Evolutionary conservation across 2,797 vertebrate species (phyloP).

Genomic region (Sparus aurata): DNA sequence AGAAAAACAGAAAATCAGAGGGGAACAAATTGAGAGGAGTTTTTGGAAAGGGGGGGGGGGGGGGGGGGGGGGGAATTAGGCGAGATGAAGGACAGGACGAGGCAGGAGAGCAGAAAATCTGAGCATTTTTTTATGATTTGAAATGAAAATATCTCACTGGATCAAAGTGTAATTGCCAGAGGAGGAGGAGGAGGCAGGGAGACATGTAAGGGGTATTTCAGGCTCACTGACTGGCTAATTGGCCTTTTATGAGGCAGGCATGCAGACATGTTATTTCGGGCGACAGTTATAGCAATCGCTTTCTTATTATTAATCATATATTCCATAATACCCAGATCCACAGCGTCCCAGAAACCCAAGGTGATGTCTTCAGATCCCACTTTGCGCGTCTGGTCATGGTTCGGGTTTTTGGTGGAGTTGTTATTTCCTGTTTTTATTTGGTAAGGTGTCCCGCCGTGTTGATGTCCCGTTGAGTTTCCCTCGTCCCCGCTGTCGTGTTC

Average conservation of each 20-base stretch:
- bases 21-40: conserved; percentile 36
- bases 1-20: conserved; percentile 48
- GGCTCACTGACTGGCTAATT: conserved; percentile 10
- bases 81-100: neutral
- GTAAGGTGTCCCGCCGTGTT: no score
- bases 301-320: neutral
- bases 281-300: neutral
- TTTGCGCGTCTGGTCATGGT: neutral
- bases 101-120: neutral
- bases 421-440: no score
- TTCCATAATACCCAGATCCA: neutral
- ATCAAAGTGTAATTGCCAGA: conserved; percentile 11
- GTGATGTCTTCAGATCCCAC: neutral
- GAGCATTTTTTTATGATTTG: neutral
- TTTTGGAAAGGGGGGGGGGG: conserved; percentile 14
- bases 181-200: neutral
- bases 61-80: neutral
- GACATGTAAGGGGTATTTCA: neutral
- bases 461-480: no score
- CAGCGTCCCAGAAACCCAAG: neutral
- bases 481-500: no score
- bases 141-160: neutral
- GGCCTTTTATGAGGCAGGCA: neutral
- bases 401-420: no score
- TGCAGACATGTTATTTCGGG: neutral